phyloP scores from a whole-genome alignment of 92 coral and sea anemone genomes.

The Zoanthus sociatus region DNA sequence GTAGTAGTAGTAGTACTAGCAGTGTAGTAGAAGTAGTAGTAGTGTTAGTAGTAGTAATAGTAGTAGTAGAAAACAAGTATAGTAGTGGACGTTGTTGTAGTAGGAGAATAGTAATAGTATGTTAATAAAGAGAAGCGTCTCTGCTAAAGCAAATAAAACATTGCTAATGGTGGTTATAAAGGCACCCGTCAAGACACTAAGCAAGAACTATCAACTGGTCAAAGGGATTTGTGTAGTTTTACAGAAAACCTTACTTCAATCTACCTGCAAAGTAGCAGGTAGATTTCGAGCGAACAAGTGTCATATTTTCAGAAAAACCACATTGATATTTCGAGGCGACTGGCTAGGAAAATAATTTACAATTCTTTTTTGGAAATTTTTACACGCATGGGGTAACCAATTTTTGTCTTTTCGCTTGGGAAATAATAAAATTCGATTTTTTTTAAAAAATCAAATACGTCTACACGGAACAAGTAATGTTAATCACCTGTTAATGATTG shows the following conservation, averaged over 20 bases:
- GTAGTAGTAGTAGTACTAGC: no score
- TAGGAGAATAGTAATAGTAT: no score
- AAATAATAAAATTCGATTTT: background rate
- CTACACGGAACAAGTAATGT: background rate
- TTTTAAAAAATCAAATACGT: background rate
- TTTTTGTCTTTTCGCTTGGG: background rate
- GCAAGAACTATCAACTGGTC: background rate
- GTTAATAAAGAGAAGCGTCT: no score
- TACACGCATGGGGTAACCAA: background rate
- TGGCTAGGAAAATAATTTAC: background rate
- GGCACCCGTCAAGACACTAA: background rate
- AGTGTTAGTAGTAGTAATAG: no score
- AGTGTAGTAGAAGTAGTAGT: no score
- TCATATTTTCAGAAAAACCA: background rate
- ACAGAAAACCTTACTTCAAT: background rate
- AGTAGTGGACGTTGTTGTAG: no score
- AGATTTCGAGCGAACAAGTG: background rate
- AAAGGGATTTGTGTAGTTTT: background rate
- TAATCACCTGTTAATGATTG: background rate
- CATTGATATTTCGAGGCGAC: background rate
- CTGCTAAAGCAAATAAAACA: background rate
- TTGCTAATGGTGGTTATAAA: background rate
- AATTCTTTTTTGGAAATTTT: background rate
- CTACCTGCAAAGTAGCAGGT: background rate
- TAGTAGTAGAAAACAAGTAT: no score